Evolutionary conservation across 2,797 vertebrate genomes (phyloP), one percentile per base, ranked within the genome.

Genomic region (Semotilus atromaculatus): DNA sequence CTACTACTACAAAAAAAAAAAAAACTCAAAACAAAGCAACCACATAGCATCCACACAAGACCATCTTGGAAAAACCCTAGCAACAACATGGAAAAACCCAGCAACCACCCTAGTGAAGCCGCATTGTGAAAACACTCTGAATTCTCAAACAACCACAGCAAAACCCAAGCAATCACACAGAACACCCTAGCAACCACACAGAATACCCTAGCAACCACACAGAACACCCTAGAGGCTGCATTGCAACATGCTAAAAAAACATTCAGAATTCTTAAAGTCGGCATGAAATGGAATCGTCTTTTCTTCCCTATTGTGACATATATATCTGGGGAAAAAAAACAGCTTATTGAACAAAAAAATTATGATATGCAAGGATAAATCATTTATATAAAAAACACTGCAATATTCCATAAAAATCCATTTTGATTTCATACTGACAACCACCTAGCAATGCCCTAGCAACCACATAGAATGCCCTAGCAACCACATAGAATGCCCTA

Each of bases 61-160:
- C 23, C 34, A 7, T 7, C 31, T 1, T 26, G 14, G 19, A 51
- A 74, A 53, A 18, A n/a, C n/a, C 55, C 7, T 62, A 19, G 36
- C 23, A 55, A 38, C 53, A 53, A 9, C 8, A 48, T 10, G 26
- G 0, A 51, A 31, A 14, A 48, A 34, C n/a, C 29, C 9, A 21
- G 7, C 7, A 38, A 21, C 11, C 3, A n/a, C 31, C 29, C 77
- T 90, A 92, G 48, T 53, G 90, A 92, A 93, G 21, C 5, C 10
- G 5, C 34, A 11, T 0, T 0, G 58, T 26, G n/a, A 62, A 60
- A 67, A 9, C 1, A 68, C 10, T 68, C 3, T 1, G 3, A 19
- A 34, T 66, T 19, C 7, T 9, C 8, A 34, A 21, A 9, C 31
- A 34, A 19, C 3, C 16, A 2, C 11, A 55, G n/a, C n/a, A n/a